Evolutionary conservation across 2,888 invertebrate genomes (phyloP).

Genomic region (Drosophila anceps): DNA sequence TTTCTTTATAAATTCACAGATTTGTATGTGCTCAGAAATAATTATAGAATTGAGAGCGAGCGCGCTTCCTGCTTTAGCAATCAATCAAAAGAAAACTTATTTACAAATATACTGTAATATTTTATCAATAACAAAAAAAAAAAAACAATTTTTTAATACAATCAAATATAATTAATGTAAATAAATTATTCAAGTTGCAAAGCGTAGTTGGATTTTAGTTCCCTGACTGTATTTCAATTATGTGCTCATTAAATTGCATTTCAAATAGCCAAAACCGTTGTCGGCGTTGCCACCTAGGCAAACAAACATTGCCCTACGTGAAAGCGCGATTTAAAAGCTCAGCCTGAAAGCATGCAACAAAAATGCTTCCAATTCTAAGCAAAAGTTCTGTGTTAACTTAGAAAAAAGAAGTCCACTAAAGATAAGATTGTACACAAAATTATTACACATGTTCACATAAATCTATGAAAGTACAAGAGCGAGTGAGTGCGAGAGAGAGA

Average conservation of each 20-base stretch:
- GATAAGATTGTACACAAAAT: constrained; percentile 40
- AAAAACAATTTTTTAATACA: neutral
- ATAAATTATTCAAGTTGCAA: constrained; percentile 3
- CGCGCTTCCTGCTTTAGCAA: constrained; percentile 4
- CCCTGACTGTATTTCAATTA: neutral
- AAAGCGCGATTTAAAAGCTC: neutral
- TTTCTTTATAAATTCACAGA: constrained; percentile 13
- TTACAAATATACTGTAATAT: neutral
- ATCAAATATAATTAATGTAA: neutral
- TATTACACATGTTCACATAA: constrained; percentile 10
- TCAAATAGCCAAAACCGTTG: neutral
- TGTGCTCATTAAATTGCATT: neutral
- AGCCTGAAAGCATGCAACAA: constrained; percentile 49
- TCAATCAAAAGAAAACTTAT: neutral
- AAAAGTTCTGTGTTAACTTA: neutral
- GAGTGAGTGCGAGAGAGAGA: neutral
- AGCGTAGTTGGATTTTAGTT: neutral
- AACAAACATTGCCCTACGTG: neutral
- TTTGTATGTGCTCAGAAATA: constrained; percentile 5
- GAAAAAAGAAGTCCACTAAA: constrained; percentile 7
- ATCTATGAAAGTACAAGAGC: neutral
- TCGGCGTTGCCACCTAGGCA: constrained; percentile 1
- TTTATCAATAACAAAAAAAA: neutral
- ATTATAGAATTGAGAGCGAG: constrained; percentile 1
- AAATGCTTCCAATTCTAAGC: neutral